Base-by-base conservation (phyloP, 2,797 vertebrate species). In the Psittacula echo region DNA sequence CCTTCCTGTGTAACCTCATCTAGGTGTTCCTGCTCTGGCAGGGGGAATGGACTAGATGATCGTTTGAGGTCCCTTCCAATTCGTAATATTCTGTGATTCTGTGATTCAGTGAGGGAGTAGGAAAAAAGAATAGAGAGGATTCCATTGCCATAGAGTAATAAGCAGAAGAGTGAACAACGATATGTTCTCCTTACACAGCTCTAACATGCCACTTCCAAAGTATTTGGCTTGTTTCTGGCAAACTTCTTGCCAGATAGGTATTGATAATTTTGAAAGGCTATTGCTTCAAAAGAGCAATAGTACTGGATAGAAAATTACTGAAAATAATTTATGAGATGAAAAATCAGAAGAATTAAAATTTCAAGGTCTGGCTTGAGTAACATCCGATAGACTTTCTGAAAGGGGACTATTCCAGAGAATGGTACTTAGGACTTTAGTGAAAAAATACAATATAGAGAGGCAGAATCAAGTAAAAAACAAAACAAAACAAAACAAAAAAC, bases 241-340 rank as follows among this genome's bases (percentile, higher is more conserved):
- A 70, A 64, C 26, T 70, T 89, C 66, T 87, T 95, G 85, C 15
- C 50, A 78, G 47, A 45, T 26, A 56, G 39, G n/a, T 90, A 65
- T 18, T 73, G 30, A 21, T 34, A 87, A 67, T 82, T 89, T 90
- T 85, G 62, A 67, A 85, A 87, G 26, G 56, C 19, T 60, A 4
- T 44, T 80, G 11, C 32, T 80, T 87, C 14, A 66, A 54, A n/a
- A 77, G 10, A 82, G 14, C 16, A 85, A 39, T 51, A 74, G 18
- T 72, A 53, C 29, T 74, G 23, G 45, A 50, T 30, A 71, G 62
- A 91, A 89, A 56, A 64, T 3, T 37, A 77, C 37, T 56, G 37
- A 92, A 87, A 95, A 85, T 51, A 76, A 84, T 87, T 90, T 81
- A 50, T 60, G 48, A 34, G 5, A 48, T 88, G 41, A 95, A 89